Base-by-base conservation (phyloP, 2,113 vertebrate genomes). In the Donacobius atricapilla region DNA sequence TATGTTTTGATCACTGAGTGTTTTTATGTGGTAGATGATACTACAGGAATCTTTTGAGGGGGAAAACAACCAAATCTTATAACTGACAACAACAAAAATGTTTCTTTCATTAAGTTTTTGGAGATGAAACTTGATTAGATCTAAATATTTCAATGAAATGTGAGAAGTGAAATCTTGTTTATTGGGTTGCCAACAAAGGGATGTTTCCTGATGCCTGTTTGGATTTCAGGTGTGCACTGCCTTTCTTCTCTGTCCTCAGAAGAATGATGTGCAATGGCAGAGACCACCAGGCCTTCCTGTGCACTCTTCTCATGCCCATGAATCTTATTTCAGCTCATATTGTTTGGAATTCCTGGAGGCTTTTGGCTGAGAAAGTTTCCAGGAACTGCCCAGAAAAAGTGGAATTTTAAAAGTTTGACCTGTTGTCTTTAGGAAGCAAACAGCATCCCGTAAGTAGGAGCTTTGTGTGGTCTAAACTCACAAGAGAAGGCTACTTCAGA, bases 241-340 rank as follows among this genome's bases (percentile, higher is more conserved):
- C 23, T n/a, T 8, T 10, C 15, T 61, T 33, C 11, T 69, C 23
- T 70, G 0, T 24, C 25, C 21, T 53, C 27, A 20, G 47, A 64
- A 60, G 40, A 58, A 20, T 11, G 4, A 19, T 3, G 1, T 6
- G 9, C 47, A 56, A 19, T 14, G 15, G 39, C 37, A 78, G 39
- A 22, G 44, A 33, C 13, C 1, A 6, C 25, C 9, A 27, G 21
- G 37, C 60, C 48, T 42, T 84, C 12, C 60, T 66, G 20, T 35
- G 16, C 8, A 6, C 9, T 30, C 15, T 47, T 44, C 48, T 83
- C 23, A 2, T 3, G 1, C 18, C 20, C 6, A 2, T 22, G 15
- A 40, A 20, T 17, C 24, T 72, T 14, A 45, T 82, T 63, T 48
- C 40, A 75, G 11, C 13, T 83, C 7, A 7, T 15, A 13, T 44